Evolutionary conservation across 1,140 invertebrate species (phyloP).

Genomic region (Holcopasites calliopsidis): DNA sequence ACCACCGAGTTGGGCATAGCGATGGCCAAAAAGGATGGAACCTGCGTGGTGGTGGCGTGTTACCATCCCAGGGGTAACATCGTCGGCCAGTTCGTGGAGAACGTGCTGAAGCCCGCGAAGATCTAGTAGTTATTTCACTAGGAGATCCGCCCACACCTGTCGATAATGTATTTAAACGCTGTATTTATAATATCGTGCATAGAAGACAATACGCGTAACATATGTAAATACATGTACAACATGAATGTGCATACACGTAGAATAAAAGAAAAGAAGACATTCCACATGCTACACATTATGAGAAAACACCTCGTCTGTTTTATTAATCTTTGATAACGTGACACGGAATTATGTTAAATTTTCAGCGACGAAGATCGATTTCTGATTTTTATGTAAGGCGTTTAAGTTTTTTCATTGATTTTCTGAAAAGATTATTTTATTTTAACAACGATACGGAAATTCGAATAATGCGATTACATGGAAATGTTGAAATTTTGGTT

Average conservation of each 20-base stretch:
- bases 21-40: slow-evolving; percentile 83
- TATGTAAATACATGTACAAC: slow-evolving; percentile 45
- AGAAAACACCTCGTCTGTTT: not conserved
- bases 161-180: slow-evolving; percentile 63
- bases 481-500: no score
- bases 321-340: not conserved
- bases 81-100: slow-evolving; percentile 85
- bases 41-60: slow-evolving; percentile 86
- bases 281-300: slow-evolving; percentile 58
- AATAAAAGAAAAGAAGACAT: slow-evolving; percentile 62
- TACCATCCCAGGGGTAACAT: slow-evolving; percentile 92
- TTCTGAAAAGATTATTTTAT: not conserved
- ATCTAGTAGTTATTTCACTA: slow-evolving; percentile 49
- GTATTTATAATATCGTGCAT: slow-evolving; percentile 65
- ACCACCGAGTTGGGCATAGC: slow-evolving; percentile 88
- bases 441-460: not conserved
- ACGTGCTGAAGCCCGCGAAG: slow-evolving; percentile 82
- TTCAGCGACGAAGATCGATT: no score
- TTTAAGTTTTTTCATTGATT: no score
- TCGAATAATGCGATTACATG: no score
- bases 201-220: slow-evolving; percentile 45
- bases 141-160: slow-evolving; percentile 31
- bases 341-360: not conserved
- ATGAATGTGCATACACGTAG: slow-evolving; percentile 35
- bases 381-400: not conserved